Conservation (phyloP, 1,140 invertebrate species). For the Heterodera schachtii region DNA sequence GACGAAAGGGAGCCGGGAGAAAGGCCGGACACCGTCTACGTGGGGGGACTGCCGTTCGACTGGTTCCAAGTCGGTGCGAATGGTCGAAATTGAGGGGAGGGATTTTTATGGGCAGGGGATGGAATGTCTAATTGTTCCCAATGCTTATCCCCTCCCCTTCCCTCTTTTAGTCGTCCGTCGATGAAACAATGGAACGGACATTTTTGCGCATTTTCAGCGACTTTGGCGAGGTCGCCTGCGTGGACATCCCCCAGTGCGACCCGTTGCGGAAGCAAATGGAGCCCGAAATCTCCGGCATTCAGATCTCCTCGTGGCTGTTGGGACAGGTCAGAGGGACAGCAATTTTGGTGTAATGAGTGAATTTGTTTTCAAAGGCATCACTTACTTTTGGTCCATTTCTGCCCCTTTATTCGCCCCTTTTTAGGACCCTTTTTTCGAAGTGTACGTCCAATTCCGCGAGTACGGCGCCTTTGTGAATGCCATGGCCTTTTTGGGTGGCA, state of each 20-base stretch:
- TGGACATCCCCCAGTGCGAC: constrained; percentile 44
- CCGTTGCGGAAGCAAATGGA: constrained; percentile 43
- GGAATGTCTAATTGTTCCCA: no score
- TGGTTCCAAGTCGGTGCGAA: constrained; percentile 37
- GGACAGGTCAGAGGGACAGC: constrained; percentile 30
- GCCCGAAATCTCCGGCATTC: constrained; percentile 41
- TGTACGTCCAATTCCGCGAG: constrained; percentile 41
- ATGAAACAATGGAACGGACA: constrained; percentile 27
- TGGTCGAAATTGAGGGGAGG: not conserved
- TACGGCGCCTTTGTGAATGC: constrained; percentile 34
- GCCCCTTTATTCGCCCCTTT: not conserved
- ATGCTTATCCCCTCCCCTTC: not conserved
- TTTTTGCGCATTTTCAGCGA: constrained; percentile 35
- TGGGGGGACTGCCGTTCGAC: constrained; percentile 40
- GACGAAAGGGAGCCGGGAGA: constrained; percentile 39
- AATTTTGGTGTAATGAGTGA: constrained; percentile 1
- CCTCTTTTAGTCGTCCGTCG: constrained; percentile 29
- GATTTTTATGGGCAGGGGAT: not conserved
- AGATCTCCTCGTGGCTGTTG: constrained; percentile 38
- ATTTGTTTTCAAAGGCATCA: not conserved
- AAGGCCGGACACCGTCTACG: constrained; percentile 41
- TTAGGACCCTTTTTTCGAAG: constrained; percentile 42
- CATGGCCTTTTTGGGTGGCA: constrained; percentile 35
- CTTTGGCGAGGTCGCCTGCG: constrained; percentile 31
- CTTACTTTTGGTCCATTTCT: not conserved